Percentiles rank a stretch among this genome's conserved stretches.
These are phyloP conservation scores for Andrena praecox DNA, from an alignment of 2,888 invertebrate species.

Conservation along the genomic window DNA sequence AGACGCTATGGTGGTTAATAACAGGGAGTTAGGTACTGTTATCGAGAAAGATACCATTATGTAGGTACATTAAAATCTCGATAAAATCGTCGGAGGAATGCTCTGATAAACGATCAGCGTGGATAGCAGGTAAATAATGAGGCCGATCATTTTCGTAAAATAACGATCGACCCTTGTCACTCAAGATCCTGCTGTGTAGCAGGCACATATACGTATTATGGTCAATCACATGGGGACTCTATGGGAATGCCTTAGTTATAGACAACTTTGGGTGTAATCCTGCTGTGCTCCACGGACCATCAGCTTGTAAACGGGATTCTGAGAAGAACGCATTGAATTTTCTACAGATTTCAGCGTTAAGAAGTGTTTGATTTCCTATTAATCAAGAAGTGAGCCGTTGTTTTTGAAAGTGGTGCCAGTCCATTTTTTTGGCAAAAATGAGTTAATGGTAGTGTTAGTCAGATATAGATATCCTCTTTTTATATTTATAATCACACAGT, in stretches of 20 bases:
- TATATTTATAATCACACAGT: too few relatives aligned
- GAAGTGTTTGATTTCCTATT: background rate
- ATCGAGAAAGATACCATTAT: background rate
- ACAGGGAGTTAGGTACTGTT: background rate
- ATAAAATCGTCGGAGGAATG: conserved; percentile 22
- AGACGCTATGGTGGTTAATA: background rate
- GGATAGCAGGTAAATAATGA: conserved; percentile 47
- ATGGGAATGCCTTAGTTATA: conserved; percentile 18
- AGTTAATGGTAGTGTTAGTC: too few relatives aligned
- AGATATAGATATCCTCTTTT: too few relatives aligned
- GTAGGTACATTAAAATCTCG: conserved; percentile 10
- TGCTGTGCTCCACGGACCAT: background rate
- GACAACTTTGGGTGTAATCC: conserved; percentile 17
- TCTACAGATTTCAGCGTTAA: background rate
- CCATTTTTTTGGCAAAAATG: too few relatives aligned
- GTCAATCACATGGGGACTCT: conserved; percentile 1
- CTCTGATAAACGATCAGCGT: conserved; percentile 23
- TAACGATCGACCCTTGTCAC: conserved; percentile 57
- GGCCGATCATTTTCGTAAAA: conserved; percentile 50
- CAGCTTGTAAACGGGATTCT: background rate
- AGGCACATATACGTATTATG: conserved; percentile 34
- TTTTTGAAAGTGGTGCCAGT: too few relatives aligned
- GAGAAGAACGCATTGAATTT: background rate
- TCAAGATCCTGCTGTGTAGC: conserved; percentile 40
- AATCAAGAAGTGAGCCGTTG: background rate